phyloP scores from a whole-genome alignment of 2,113 vertebrate genomes.

The Gyps fulvus region DNA sequence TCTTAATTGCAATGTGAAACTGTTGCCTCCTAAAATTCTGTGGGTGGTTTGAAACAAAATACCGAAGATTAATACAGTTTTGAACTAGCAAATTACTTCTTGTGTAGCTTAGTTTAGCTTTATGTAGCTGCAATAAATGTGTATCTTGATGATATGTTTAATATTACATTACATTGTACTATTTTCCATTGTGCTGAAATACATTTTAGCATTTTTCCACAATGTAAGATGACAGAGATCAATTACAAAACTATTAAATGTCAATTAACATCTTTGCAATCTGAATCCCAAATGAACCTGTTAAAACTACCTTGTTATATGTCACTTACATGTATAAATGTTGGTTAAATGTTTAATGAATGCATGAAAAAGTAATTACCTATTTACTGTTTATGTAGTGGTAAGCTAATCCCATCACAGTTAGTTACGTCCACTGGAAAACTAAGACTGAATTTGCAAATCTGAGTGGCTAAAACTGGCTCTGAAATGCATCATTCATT shows the following conservation, averaged over 20 bases:
- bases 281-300: conserved; percentile 68
- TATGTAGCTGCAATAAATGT: neutral
- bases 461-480: neutral
- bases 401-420: neutral
- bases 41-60: conserved; percentile 9
- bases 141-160: conserved; percentile 15
- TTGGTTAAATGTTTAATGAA: conserved; percentile 67
- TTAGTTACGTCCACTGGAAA: conserved; percentile 5
- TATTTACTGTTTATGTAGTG: conserved; percentile 51
- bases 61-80: neutral
- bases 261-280: conserved; percentile 67
- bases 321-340: conserved; percentile 58
- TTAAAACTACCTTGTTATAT: conserved; percentile 54
- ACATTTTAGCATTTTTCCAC: conserved; percentile 14
- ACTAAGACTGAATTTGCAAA: neutral
- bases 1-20: neutral
- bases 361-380: conserved; percentile 65
- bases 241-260: conserved; percentile 71
- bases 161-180: conserved; percentile 41
- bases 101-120: neutral
- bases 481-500: conserved; percentile 7
- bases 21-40: neutral
- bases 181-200: conserved; percentile 42
- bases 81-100: conserved; percentile 6
- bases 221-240: conserved; percentile 56